Evolutionary conservation across 2,888 invertebrate species (phyloP).

Genomic region (Pyralis farinalis): DNA sequence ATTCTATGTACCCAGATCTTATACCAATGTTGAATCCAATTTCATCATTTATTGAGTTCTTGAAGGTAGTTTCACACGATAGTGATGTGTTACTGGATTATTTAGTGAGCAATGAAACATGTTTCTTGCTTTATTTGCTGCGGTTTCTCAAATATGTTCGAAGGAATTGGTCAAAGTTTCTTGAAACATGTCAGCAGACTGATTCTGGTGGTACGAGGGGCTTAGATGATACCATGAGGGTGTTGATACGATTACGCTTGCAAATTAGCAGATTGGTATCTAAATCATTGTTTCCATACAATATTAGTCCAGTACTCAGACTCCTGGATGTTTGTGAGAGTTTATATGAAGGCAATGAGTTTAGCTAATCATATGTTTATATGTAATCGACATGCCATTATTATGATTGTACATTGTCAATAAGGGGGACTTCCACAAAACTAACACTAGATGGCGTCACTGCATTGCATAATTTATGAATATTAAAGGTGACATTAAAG

Average conservation of each 20-base stretch:
- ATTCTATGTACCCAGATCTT: slow-evolving; percentile 89
- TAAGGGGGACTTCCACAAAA: no score
- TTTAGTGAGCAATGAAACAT: slow-evolving; percentile 94
- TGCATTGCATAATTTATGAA: no score
- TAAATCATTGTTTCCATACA: slow-evolving; percentile 92
- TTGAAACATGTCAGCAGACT: slow-evolving; percentile 86
- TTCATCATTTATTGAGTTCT: slow-evolving; percentile 92
- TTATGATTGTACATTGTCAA: no score
- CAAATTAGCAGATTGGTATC: slow-evolving; percentile 92
- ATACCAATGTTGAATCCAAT: slow-evolving; percentile 92
- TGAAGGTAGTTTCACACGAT: slow-evolving; percentile 91
- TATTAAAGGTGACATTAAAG: no score
- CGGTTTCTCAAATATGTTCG: slow-evolving; percentile 92
- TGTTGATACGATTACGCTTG: slow-evolving; percentile 88
- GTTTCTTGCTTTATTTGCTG: slow-evolving; percentile 91
- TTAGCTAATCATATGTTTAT: slow-evolving; percentile 77
- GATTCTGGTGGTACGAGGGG: slow-evolving; percentile 78
- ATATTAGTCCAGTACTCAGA: slow-evolving; percentile 92
- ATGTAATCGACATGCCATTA: no score
- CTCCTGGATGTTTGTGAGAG: slow-evolving; percentile 92
- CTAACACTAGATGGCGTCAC: no score
- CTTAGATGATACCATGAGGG: slow-evolving; percentile 91
- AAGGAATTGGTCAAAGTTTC: slow-evolving; percentile 91
- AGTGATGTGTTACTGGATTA: slow-evolving; percentile 91
- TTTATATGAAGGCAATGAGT: slow-evolving; percentile 91